Evolutionary conservation across 1,140 invertebrate species (phyloP), one percentile per base, ranked within the genome.

Genomic region (Hermetia illucens): DNA sequence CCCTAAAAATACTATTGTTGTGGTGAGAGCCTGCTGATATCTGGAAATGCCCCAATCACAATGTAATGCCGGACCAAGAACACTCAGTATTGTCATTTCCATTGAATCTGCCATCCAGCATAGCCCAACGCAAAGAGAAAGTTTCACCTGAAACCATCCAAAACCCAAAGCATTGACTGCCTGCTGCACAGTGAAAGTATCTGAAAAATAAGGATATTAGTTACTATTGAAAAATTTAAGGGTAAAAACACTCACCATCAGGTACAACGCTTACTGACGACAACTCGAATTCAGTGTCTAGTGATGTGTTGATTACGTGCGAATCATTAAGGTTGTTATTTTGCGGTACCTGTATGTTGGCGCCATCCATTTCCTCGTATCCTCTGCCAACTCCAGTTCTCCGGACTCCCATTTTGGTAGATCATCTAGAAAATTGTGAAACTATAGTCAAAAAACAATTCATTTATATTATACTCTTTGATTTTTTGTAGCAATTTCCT

Each of bases 81-180:
- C 93, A 47, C 86, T 88, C 5, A 97, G 64, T 52, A 96, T 92
- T 55, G 92, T 95, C 83, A 96, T 95, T 69, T 96, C 92, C 91
- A 96, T 95, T 27, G 88, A 91, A 62, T 97, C 92, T 20, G 91
- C 86, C 90, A 94, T 95, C 90, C 91, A 87, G 53, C 85, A 89
- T 4, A 90, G 63, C 1, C 85, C 85, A 21, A 85, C 88, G 49
- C 84, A 80, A 13, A 89, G 64, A 1, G 84, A 88, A 15, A 89
- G 53, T 53, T 92, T 91, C 1, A 94, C 76, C 77, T 95, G 92
- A 62, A 95, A 95, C 68, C 81, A 88, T 16, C 92, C 92, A 72
- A 96, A 96, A 5, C 92, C 92, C 40, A 95, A 70, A 2, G 81
- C 75, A 69, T 95, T 93, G n/a, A 96, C 88, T 34, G 90, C 90